phyloP scores from a whole-genome alignment of 2,888 invertebrate genomes.

The Drosophila gaucha region DNA sequence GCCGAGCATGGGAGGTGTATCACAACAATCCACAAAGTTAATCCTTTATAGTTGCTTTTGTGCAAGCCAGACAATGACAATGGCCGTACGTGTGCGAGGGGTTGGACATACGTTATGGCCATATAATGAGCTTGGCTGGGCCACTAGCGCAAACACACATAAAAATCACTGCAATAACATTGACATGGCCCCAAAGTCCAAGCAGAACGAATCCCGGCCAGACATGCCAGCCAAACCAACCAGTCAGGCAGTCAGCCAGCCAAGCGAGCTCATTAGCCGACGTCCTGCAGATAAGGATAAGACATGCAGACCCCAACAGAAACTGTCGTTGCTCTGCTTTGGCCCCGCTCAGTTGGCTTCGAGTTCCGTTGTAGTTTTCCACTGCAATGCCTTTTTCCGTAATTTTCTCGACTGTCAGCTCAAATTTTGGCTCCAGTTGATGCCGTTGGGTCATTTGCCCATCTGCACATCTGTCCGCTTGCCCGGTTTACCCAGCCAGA shows the following conservation, averaged over 20 bases:
- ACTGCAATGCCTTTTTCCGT: constrained; percentile 78
- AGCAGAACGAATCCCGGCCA: constrained; percentile 27
- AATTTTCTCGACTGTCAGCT: constrained; percentile 79
- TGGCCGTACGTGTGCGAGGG: constrained; percentile 26
- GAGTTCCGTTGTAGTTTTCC: constrained; percentile 63
- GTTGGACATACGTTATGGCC: constrained; percentile 74
- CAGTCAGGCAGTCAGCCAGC: constrained; percentile 19
- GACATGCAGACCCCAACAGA: constrained; percentile 49
- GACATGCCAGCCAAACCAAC: constrained; percentile 20
- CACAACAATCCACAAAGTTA: constrained; percentile 62
- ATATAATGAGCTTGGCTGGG: constrained; percentile 80
- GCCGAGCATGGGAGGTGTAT: constrained; percentile 19
- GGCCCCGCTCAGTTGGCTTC: constrained; percentile 18
- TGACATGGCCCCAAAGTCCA: constrained; percentile 57
- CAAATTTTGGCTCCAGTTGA: constrained; percentile 73
- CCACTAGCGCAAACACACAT: constrained; percentile 21
- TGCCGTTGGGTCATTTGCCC: constrained; percentile 71
- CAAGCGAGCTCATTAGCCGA: constrained; percentile 69
- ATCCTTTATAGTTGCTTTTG: constrained; percentile 61
- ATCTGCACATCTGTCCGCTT: constrained; percentile 16
- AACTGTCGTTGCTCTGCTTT: constrained; percentile 18
- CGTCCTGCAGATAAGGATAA: constrained; percentile 67
- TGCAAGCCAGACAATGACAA: constrained; percentile 48
- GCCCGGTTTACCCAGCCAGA: constrained; percentile 6
- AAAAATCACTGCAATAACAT: constrained; percentile 76